Evolutionary conservation across 2,113 vertebrate genomes (phyloP), one percentile per base, ranked within the genome.

Genomic region (Strigops habroptila): DNA sequence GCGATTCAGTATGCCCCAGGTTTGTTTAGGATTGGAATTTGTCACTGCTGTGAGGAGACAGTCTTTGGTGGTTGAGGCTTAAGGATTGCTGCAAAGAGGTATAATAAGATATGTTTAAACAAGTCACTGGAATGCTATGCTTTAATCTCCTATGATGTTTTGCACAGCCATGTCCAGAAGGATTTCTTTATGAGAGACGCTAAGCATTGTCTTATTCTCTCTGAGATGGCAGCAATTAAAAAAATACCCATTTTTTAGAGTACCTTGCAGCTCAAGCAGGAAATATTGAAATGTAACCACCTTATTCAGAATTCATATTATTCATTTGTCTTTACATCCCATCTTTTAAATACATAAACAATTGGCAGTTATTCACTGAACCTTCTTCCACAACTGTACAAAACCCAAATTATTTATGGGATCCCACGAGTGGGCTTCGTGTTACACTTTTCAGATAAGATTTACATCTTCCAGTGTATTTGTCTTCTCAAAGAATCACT

Each of bases 31-130:
- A 77, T 84, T 0, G 59, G 86, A 84, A 96, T 86, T 95, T 95
- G 95, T 86, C 88, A 71, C 95, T 87, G 90, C 93, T 94, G 46
- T 83, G 91, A 95, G 82, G 86, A 43, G 39, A 31, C 46, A 87
- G 69, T 44, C 80, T 75, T 73, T 79, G 82, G 90, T 94, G 82
- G 92, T 67, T 92, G 93, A 43, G 78, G 93, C 30, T 97, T 96
- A 97, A 88, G 95, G 59, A 88, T 78, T 93, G 81, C 90, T 94
- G 74, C 78, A 82, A 84, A 95, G 93, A 97, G 70, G 75, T 92
- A 95, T 76, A 91, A 82, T 21, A 93, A 94, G 85, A 39, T 86
- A 82, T 91, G 96, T 96, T 87, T 95, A 96, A 96, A 97, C 86
- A 95, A 69, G 81, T 97, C 94, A 30, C 6, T 93, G 95, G 96